Conservation (phyloP, 2,888 invertebrate species). For the Melangyna quadrimaculata region DNA sequence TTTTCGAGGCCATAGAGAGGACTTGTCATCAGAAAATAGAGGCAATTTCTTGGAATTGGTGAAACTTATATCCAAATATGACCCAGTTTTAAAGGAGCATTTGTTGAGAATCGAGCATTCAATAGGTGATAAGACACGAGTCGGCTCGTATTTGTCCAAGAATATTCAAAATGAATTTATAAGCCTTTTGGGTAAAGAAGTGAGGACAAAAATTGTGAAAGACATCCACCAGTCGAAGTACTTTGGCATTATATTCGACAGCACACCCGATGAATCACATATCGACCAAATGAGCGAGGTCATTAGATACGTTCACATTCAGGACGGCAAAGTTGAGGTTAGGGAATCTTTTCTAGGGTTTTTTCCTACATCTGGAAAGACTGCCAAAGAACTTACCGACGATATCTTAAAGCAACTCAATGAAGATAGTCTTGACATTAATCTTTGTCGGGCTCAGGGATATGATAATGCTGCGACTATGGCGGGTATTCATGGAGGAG, state of each 20-base stretch:
- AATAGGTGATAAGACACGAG: conserved; percentile 20
- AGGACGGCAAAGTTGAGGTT: not conserved
- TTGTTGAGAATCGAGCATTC: conserved; percentile 24
- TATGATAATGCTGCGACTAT: conserved; percentile 30
- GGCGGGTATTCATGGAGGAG: conserved; percentile 25
- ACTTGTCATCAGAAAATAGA: conserved; percentile 10
- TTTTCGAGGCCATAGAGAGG: conserved; percentile 4
- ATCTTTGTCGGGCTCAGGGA: conserved; percentile 11
- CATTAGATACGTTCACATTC: conserved; percentile 3
- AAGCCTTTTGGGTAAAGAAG: conserved; percentile 16
- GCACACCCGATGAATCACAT: not conserved
- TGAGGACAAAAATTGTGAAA: conserved; percentile 14
- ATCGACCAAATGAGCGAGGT: conserved; percentile 40
- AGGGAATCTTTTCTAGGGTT: not conserved
- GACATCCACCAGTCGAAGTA: conserved; percentile 29
- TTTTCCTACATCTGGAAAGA: not conserved
- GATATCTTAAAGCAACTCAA: not conserved
- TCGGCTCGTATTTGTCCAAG: conserved; percentile 21
- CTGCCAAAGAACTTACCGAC: conserved; percentile 13
- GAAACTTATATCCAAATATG: conserved; percentile 18
- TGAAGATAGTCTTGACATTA: conserved; percentile 28
- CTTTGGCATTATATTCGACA: conserved; percentile 12
- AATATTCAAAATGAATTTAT: conserved; percentile 23
- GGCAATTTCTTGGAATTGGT: conserved; percentile 17
- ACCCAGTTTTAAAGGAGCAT: conserved; percentile 29